Conservation (phyloP, 2,888 invertebrate genomes). For the Tiliacea citrago region DNA sequence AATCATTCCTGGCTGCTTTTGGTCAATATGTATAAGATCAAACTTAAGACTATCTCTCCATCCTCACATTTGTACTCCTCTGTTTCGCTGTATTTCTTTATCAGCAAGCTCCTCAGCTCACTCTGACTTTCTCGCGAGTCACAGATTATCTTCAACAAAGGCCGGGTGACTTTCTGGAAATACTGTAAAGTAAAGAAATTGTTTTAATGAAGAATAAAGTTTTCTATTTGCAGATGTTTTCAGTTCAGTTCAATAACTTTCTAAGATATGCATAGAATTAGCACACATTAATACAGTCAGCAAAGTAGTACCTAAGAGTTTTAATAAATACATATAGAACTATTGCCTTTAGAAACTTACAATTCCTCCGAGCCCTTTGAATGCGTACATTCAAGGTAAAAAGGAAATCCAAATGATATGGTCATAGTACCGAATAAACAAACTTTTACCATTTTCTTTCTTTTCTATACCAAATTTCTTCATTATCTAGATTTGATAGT, state of each 20-base stretch:
- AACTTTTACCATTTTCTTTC: constrained; percentile 57
- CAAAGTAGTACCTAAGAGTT: background rate
- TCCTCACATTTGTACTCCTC: constrained; percentile 88
- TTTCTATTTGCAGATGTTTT: background rate
- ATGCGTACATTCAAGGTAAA: constrained; percentile 73
- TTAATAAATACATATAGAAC: too few relatives aligned
- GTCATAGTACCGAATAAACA: constrained; percentile 71
- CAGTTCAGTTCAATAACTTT: background rate
- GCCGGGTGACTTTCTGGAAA: constrained; percentile 78
- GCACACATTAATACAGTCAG: background rate
- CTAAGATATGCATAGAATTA: background rate
- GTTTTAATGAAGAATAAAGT: background rate
- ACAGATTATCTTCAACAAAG: constrained; percentile 81
- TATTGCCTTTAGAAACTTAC: constrained; percentile 65
- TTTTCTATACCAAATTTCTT: constrained; percentile 68
- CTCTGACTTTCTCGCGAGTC: constrained; percentile 85
- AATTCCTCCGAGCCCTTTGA: constrained; percentile 75
- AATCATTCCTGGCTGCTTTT: background rate
- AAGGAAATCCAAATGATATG: constrained; percentile 72
- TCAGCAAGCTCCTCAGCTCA: constrained; percentile 81
- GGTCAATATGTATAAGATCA: background rate
- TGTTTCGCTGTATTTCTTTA: constrained; percentile 90
- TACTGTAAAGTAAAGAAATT: constrained; percentile 73
- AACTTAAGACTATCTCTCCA: constrained; percentile 85
- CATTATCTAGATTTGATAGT: constrained; percentile 73